Conservation (phyloP, 2,888 invertebrate genomes). For the Punctoribates punctum region DNA sequence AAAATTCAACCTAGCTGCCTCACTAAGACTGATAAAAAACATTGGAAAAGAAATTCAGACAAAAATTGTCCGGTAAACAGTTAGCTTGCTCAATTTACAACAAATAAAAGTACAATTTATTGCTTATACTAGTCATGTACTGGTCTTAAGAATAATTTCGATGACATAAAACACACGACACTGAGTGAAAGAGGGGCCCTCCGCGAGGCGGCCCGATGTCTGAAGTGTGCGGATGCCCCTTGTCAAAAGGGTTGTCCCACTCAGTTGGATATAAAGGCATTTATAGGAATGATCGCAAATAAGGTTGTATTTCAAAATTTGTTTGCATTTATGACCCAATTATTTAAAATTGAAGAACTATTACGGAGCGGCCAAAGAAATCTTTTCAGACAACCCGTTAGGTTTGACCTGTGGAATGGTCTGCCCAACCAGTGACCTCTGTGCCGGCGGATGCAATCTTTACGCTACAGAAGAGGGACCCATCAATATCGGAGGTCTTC, state of each 20-base stretch:
- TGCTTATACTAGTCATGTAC: slow-evolving; percentile 30
- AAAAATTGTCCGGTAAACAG: slow-evolving; percentile 77
- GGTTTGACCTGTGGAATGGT: slow-evolving; percentile 97
- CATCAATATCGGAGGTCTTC: slow-evolving; percentile 96
- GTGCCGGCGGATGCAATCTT: slow-evolving; percentile 95
- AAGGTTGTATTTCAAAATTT: slow-evolving; percentile 68
- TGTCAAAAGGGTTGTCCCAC: slow-evolving; percentile 99
- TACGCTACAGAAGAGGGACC: slow-evolving; percentile 94
- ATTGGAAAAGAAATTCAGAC: slow-evolving; percentile 90
- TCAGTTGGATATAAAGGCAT: slow-evolving; percentile 91
- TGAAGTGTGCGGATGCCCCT: slow-evolving; percentile 92
- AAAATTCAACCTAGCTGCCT: slow-evolving; percentile 74
- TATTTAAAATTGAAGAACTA: slow-evolving; percentile 68
- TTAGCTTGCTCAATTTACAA: too few species aligned
- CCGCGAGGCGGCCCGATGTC: slow-evolving; percentile 77
- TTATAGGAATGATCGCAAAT: slow-evolving; percentile 92
- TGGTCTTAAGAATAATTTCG: slow-evolving; percentile 73
- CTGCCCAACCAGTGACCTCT: slow-evolving; percentile 96
- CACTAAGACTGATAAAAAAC: slow-evolving; percentile 81
- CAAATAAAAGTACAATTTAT: too few species aligned
- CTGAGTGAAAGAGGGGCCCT: slow-evolving; percentile 91
- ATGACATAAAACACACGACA: slow-evolving; percentile 95
- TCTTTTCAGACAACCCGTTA: slow-evolving; percentile 93
- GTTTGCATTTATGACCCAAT: too few species aligned
- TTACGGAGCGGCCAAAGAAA: slow-evolving; percentile 91